Base-by-base conservation (phyloP, 2,113 vertebrate genomes). In the Anarhynchus alexandrinus region DNA sequence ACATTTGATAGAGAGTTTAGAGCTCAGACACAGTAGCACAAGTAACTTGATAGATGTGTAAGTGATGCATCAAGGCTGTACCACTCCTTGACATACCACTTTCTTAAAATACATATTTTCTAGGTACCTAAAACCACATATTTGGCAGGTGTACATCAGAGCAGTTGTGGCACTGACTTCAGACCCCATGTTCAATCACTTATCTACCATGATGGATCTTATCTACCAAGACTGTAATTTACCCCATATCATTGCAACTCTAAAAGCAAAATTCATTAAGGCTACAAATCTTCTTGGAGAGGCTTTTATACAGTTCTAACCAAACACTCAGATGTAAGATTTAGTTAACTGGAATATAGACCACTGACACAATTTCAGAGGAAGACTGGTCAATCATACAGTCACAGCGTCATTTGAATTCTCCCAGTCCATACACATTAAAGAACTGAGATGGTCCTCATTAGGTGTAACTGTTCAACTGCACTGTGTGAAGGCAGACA, bases 131-230 rank as follows among this genome's bases (percentile, higher is more conserved):
- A 79, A 72, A 23, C 5, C 29, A 70, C 0, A 0, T 22, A 65
- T 34, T 86, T 9, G 13, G 45, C 20, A 61, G 22, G 29, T 89
- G 3, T 14, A 10, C 27, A 69, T n/a, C 70, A 66, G 3, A 78
- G 59, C n/a, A 72, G 21, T 11, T 73, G 49, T 1, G 2, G 49
- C 1, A 2, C 9, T 78, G n/a, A 73, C 74, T 90, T 83, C 10
- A 71, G 64, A 86, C 1, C 9, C 32, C 42, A 13, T 4, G 5
- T 71, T 0, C 2, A 9, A 92, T 43, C 52, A 30, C 11, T 47
- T 38, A 52, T 7, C 43, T 61, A 58, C 38, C 40, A 38, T 0
- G 0, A 90, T 0, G 69, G 30, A 49, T 5, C 1, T 69, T 32
- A 64, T 9, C 59, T 42, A 51, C 10, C 29, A 67, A 22, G 55